Conservation (phyloP, 2,797 vertebrate species). For the Pagetopsis macropterus region DNA sequence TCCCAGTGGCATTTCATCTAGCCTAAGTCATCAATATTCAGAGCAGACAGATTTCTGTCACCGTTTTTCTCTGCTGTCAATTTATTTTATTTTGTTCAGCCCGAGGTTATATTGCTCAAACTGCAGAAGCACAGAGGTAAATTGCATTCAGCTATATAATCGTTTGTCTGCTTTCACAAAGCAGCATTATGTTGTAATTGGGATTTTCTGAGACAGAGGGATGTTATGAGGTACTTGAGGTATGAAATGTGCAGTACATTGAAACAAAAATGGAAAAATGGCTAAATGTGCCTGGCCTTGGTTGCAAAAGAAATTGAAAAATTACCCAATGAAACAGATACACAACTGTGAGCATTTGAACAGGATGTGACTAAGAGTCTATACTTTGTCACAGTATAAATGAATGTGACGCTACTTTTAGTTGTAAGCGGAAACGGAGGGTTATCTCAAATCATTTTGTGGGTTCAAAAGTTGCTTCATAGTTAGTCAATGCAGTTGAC, state of each 20-base stretch:
- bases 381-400: slow-evolving; percentile 8
- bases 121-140: slow-evolving; percentile 4
- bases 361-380: slow-evolving; percentile 33
- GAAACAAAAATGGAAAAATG: slow-evolving; percentile 19
- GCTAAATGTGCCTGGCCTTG: too few relatives aligned
- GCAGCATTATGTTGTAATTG: slow-evolving; percentile 11
- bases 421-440: background rate
- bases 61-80: background rate
- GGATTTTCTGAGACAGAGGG: background rate
- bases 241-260: background rate
- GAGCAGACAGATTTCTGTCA: background rate
- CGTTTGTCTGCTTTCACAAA: slow-evolving; percentile 4
- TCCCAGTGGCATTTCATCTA: background rate
- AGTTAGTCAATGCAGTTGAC: background rate
- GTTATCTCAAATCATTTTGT: background rate
- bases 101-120: slow-evolving; percentile 15
- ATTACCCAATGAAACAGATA: background rate
- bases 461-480: slow-evolving; percentile 1
- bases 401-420: background rate
- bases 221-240: background rate
- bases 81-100: slow-evolving; percentile 4
- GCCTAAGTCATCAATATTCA: slow-evolving; percentile 11
- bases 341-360: slow-evolving; percentile 23
- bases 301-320: too few relatives aligned
- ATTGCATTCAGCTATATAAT: slow-evolving; percentile 6